Evolutionary conservation across 2,113 vertebrate species (phyloP).

Genomic region (Bungarus multicinctus): DNA sequence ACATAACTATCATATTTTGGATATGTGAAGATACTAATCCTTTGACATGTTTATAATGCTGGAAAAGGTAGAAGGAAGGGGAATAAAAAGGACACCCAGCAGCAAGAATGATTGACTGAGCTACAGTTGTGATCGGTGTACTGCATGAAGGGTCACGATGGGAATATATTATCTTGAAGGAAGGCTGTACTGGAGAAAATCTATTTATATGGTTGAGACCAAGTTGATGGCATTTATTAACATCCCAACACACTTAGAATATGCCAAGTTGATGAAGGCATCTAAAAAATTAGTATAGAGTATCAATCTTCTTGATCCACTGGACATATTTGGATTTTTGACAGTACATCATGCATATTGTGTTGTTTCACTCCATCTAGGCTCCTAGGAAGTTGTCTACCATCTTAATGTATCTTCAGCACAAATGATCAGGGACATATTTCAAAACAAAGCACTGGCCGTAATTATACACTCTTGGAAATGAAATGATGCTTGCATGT

Average conservation of each 20-base stretch:
- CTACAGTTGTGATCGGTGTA: neutral
- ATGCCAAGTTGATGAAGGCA: neutral
- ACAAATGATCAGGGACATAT: neutral
- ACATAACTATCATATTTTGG: neutral
- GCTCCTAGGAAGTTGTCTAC: neutral
- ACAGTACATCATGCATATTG: neutral
- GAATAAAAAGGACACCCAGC: neutral
- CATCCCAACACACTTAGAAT: neutral
- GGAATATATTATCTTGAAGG: neutral
- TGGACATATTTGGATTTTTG: neutral
- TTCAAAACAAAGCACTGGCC: neutral
- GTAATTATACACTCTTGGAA: neutral
- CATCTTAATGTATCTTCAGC: neutral
- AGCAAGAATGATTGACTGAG: neutral
- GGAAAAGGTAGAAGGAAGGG: neutral
- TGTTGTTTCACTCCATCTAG: neutral
- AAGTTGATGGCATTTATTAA: neutral
- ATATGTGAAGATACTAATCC: neutral
- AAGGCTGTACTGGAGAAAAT: neutral
- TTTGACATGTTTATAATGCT: neutral
- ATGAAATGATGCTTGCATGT: neutral
- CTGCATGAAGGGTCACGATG: neutral
- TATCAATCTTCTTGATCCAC: neutral
- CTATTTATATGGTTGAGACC: neutral
- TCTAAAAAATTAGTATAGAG: neutral